phyloP scores from a whole-genome alignment of 2,888 invertebrate genomes.

The Meta bourneti region DNA sequence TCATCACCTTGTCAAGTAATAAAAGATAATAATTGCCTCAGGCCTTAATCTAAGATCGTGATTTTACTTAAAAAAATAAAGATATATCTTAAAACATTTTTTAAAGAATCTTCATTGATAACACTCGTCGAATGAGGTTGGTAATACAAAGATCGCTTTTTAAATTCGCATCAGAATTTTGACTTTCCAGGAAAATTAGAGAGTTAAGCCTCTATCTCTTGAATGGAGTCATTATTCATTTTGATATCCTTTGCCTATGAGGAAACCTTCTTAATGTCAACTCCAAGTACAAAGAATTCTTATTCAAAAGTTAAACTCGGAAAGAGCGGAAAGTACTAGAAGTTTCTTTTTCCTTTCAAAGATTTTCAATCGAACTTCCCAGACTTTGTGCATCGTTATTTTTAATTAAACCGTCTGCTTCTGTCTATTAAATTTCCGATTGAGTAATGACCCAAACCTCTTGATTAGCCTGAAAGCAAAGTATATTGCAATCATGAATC shows the following conservation, averaged over 20 bases:
- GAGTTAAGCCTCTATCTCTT: neutral
- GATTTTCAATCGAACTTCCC: neutral
- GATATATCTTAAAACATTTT: too few relatives aligned
- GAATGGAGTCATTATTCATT: conserved; percentile 10
- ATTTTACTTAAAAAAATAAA: too few relatives aligned
- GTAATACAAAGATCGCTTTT: neutral
- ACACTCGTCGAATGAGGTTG: too few relatives aligned
- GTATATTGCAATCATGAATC: too few relatives aligned
- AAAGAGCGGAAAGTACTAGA: neutral
- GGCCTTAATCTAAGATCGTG: too few relatives aligned
- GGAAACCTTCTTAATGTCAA: neutral
- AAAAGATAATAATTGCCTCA: too few relatives aligned
- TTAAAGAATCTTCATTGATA: too few relatives aligned
- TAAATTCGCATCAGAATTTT: neutral
- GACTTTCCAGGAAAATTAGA: too few relatives aligned
- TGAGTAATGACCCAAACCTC: neutral
- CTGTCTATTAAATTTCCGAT: neutral
- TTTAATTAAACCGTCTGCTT: conserved; percentile 2
- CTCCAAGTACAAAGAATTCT: neutral
- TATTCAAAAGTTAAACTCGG: neutral
- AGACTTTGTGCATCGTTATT: neutral
- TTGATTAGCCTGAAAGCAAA: neutral
- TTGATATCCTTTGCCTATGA: neutral
- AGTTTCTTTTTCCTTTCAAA: neutral
- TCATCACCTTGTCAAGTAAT: too few relatives aligned